Evolutionary conservation across 2,888 invertebrate species (phyloP), one percentile per base, ranked within the genome.

Genomic region (Morpho deidamia): DNA sequence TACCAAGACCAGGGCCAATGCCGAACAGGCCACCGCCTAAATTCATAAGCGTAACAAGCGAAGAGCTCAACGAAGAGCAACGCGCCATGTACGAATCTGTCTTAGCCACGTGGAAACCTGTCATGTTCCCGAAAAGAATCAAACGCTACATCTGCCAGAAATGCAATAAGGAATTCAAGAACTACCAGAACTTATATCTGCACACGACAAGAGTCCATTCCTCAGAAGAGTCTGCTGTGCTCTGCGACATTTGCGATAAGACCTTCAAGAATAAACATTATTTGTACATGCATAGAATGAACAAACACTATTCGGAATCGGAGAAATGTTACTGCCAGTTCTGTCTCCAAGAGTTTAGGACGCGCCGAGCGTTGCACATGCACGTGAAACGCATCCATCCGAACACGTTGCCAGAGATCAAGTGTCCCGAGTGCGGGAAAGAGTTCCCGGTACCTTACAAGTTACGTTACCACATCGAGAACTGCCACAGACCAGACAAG

Each of bases 261-360:
- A 79, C 83, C 0, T 89, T 88, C 56, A 89, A 89, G 46, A 88
- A 89, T 39, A 89, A 89, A 56, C 88, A 89, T 57, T 89, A 89
- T 52, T 35, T 89, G 1, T 89, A 89, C 65, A 89, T 89, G 88
- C 88, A 89, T 56, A 58, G 86, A 1, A 89, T 88, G 88, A 89
- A 89, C 38, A 87, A 87, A 8, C 88, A 89, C 53, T 88, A 88
- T n/a, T 87, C 88, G 0, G 87, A 88, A 11, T 62, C 75, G 0
- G 86, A 87, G 61, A 85, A 86, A 35, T 83, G 86, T 44, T 84
- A 74, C 58, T 89, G 88, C 40, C 85, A 89, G 44, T 83, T 82
- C 53, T 89, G 88, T 38, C 66, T 87, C 0, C 88, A 88, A 61
- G 86, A 87, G 50, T 89, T 87, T 37, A 61, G 86, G 1, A 89